Conservation (phyloP, 2,113 vertebrate genomes). For the Tetrao urogallus region DNA sequence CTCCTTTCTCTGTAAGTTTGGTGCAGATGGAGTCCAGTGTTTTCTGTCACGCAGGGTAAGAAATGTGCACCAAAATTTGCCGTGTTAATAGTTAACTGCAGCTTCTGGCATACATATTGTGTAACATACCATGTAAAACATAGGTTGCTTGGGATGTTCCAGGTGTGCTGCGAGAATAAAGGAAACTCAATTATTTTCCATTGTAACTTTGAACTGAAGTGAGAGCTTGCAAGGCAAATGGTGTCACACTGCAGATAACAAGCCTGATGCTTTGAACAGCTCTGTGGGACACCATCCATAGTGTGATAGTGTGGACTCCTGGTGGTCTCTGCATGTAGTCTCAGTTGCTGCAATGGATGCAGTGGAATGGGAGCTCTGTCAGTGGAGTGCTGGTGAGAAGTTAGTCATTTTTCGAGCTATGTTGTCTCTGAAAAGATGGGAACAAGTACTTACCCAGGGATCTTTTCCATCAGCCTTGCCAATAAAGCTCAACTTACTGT, state of each 20-base stretch:
- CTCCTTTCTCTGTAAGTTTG: background rate
- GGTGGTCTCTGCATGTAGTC: background rate
- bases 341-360: background rate
- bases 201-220: conserved; percentile 32
- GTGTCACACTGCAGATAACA: background rate
- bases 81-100: background rate
- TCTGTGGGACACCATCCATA: rapidly evolving
- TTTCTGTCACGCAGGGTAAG: background rate
- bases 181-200: background rate
- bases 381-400: background rate
- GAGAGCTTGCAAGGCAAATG: background rate
- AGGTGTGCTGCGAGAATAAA: background rate
- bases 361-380: rapidly evolving
- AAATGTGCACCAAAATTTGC: background rate
- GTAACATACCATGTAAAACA: background rate
- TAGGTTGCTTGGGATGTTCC: background rate
- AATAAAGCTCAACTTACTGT: background rate
- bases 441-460: background rate
- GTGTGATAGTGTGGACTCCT: background rate
- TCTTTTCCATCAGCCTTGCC: background rate
- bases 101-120: background rate
- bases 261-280: background rate
- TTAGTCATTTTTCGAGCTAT: background rate
- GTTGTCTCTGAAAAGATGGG: background rate
- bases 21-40: background rate